Conservation (phyloP, 1,140 invertebrate species). For the Drosophila pandora region DNA sequence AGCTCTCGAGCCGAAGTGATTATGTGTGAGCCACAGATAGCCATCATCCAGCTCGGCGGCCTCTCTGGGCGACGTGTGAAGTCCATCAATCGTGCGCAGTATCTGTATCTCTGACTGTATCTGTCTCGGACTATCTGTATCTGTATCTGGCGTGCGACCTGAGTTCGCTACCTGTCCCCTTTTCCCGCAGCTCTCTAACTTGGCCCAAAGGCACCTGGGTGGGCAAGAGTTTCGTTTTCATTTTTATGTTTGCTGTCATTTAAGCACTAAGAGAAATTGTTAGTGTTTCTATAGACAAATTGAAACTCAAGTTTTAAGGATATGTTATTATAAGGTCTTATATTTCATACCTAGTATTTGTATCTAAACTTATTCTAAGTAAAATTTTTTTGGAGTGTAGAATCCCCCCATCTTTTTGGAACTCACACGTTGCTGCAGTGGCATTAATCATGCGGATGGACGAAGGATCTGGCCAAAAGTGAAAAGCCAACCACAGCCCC, state of each 20-base stretch:
- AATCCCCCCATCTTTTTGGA: slow-evolving; percentile 44
- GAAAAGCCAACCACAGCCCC: slow-evolving; percentile 39
- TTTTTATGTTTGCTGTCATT: slow-evolving; percentile 67
- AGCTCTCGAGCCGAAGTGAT: slow-evolving; percentile 41
- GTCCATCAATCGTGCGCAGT: slow-evolving; percentile 63
- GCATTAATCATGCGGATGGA: slow-evolving; percentile 69
- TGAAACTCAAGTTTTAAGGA: too few relatives aligned
- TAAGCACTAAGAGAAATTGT: slow-evolving; percentile 11
- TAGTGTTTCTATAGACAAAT: neutral
- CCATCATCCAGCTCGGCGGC: slow-evolving; percentile 43
- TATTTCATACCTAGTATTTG: too few relatives aligned
- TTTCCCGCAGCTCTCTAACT: neutral
- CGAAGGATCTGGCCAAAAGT: slow-evolving; percentile 25
- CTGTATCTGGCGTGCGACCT: slow-evolving; percentile 59
- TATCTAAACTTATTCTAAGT: too few relatives aligned
- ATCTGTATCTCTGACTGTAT: slow-evolving; percentile 32
- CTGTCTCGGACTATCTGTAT: slow-evolving; percentile 27
- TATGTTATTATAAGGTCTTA: too few relatives aligned
- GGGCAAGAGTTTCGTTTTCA: slow-evolving; percentile 73
- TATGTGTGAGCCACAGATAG: slow-evolving; percentile 67
- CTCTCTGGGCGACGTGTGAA: slow-evolving; percentile 34
- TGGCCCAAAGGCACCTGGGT: slow-evolving; percentile 57
- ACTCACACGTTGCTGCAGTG: slow-evolving; percentile 76
- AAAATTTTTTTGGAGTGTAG: slow-evolving; percentile 2
- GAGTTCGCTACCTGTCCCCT: slow-evolving; percentile 38